Evolutionary conservation across 2,797 vertebrate genomes (phyloP).

Genomic region (Malacoctenus gilli): DNA sequence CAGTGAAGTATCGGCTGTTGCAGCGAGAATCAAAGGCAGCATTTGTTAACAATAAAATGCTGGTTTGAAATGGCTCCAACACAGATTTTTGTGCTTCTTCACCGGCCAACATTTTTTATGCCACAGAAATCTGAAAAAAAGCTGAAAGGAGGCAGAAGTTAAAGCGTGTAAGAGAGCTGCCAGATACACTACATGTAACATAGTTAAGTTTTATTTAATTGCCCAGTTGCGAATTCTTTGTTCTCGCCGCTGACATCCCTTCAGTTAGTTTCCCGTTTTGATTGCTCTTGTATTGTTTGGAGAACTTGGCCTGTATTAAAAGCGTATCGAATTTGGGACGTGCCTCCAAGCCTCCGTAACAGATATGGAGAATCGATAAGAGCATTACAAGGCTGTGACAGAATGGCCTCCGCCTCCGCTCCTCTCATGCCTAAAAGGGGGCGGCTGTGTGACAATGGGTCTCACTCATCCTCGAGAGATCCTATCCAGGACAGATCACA

Average conservation of each 20-base stretch:
- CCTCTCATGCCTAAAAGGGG: slow-evolving; percentile 62
- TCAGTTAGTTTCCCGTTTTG: slow-evolving; percentile 62
- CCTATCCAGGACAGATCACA: slow-evolving; percentile 58
- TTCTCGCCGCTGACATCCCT: slow-evolving; percentile 63
- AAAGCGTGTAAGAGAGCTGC: slow-evolving; percentile 58
- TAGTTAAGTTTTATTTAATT: slow-evolving; percentile 68
- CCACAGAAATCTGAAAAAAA: slow-evolving; percentile 72
- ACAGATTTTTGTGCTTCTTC: slow-evolving; percentile 71
- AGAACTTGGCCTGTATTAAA: slow-evolving; percentile 78
- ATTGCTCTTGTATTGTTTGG: slow-evolving; percentile 71
- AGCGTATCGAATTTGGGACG: slow-evolving; percentile 82
- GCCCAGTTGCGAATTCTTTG: slow-evolving; percentile 57
- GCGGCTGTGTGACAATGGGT: slow-evolving; percentile 69
- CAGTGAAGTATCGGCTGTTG: slow-evolving; percentile 71
- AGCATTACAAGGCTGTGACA: slow-evolving; percentile 78
- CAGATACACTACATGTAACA: slow-evolving; percentile 62
- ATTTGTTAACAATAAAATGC: slow-evolving; percentile 85
- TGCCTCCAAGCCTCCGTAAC: slow-evolving; percentile 79
- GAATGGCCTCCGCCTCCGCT: slow-evolving; percentile 48
- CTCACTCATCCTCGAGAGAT: slow-evolving; percentile 55
- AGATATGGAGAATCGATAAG: slow-evolving; percentile 84
- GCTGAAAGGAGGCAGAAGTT: slow-evolving; percentile 47
- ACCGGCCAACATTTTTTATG: slow-evolving; percentile 74
- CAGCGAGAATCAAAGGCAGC: slow-evolving; percentile 79
- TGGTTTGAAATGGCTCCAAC: slow-evolving; percentile 79